These are phyloP conservation scores for Octopus sinensis DNA, from an alignment of 1,140 invertebrate species.

Conservation along the genomic window DNA sequence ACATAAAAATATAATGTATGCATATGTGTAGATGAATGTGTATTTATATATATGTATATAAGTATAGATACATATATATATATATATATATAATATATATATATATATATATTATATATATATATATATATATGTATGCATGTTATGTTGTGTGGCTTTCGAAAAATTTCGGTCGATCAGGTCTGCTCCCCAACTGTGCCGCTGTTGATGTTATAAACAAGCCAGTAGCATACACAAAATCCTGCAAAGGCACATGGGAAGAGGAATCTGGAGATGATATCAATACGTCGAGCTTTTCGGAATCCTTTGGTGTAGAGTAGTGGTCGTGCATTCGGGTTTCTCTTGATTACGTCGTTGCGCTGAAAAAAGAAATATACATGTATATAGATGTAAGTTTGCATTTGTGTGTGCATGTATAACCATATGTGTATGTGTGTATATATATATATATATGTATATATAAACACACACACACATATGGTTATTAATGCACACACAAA, in stretches of 20 bases:
- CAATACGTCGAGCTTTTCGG: constrained; percentile 41
- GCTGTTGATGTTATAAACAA: constrained; percentile 51
- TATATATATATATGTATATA: not conserved
- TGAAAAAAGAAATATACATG: not conserved
- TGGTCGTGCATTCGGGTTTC: not conserved
- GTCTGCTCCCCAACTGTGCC: not conserved
- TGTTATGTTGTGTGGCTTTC: too few relatives aligned
- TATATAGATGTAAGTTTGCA: not conserved
- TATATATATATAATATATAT: too few relatives aligned
- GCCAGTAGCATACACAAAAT: constrained; percentile 64
- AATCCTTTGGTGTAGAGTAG: not conserved
- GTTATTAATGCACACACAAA: not conserved
- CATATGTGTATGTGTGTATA: not conserved
- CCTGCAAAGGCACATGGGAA: constrained; percentile 59
- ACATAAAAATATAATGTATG: too few relatives aligned
- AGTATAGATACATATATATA: too few relatives aligned
- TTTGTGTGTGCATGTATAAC: not conserved
- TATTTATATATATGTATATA: too few relatives aligned
- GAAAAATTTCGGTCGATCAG: too few relatives aligned
- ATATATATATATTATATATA: too few relatives aligned
- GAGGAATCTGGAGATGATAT: constrained; percentile 57
- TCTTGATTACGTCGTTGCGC: not conserved
- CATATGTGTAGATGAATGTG: too few relatives aligned
- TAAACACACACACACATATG: not conserved
- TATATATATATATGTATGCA: too few relatives aligned